These are phyloP conservation scores for Crocuta crocuta DNA, from an alignment of 2,113 vertebrate species.

Conservation along the genomic window DNA sequence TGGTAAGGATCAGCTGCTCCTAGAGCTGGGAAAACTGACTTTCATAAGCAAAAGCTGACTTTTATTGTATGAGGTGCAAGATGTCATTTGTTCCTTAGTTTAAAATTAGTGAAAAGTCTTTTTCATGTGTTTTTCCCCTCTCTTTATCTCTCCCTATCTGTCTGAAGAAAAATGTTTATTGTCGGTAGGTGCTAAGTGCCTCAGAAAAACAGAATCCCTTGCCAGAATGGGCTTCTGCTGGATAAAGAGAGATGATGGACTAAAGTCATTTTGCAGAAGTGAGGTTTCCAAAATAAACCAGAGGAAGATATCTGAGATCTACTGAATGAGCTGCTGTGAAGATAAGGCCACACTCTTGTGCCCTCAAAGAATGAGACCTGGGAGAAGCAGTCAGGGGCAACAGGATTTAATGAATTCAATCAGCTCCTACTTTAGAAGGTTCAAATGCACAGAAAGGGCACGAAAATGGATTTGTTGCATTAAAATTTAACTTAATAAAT, in stretches of 20 bases:
- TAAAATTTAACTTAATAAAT: neutral
- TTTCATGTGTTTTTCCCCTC: neutral
- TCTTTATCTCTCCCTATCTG: neutral
- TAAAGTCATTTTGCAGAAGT: slow-evolving; percentile 18
- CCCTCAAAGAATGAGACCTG: neutral
- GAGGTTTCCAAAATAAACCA: slow-evolving; percentile 50
- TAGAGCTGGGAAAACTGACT: neutral
- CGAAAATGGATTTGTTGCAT: neutral
- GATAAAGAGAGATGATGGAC: slow-evolving; percentile 51
- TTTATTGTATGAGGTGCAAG: neutral
- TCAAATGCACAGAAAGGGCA: neutral
- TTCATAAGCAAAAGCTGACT: neutral
- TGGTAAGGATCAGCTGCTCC: neutral
- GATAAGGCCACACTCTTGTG: neutral
- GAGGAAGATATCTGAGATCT: neutral
- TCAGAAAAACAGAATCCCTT: slow-evolving; percentile 51
- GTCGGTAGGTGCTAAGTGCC: neutral
- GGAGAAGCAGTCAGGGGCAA: neutral
- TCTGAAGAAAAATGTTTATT: slow-evolving; percentile 63
- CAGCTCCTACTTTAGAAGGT: neutral
- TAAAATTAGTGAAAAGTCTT: neutral
- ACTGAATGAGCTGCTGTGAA: neutral
- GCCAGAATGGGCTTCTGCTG: neutral
- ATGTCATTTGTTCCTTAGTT: neutral
- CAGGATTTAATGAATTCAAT: neutral